phyloP scores from a whole-genome alignment of 2,888 invertebrate species.

The Morpho achilles region DNA sequence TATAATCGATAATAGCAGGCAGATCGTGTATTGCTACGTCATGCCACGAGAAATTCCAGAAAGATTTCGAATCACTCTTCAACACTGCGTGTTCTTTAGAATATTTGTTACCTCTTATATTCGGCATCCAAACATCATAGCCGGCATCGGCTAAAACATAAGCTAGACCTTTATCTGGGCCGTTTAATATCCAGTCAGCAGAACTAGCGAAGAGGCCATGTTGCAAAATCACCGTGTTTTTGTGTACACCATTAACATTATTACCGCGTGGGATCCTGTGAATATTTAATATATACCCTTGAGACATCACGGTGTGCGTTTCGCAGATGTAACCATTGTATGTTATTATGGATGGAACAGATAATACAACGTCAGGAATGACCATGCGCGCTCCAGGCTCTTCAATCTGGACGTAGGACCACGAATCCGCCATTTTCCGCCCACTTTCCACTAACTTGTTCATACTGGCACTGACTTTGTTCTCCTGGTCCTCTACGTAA shows the following conservation, averaged over 20 bases:
- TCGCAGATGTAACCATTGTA: constrained; percentile 84
- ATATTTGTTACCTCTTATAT: constrained; percentile 89
- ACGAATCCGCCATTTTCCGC: constrained; percentile 42
- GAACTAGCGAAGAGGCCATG: constrained; percentile 90
- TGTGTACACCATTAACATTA: constrained; percentile 39
- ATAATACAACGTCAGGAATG: constrained; percentile 52
- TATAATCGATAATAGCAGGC: constrained; percentile 89
- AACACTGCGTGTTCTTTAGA: constrained; percentile 81
- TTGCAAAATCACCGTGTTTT: constrained; percentile 81
- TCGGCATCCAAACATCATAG: constrained; percentile 91
- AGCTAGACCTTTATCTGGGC: constrained; percentile 81
- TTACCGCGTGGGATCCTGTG: constrained; percentile 85
- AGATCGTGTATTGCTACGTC: constrained; percentile 93
- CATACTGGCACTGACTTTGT: constrained; percentile 44
- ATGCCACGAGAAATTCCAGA: constrained; percentile 90
- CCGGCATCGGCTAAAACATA: constrained; percentile 84
- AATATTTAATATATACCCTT: constrained; percentile 89
- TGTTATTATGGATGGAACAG: constrained; percentile 57
- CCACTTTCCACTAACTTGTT: constrained; percentile 49
- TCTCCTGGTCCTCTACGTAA: constrained; percentile 51
- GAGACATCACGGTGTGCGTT: constrained; percentile 85
- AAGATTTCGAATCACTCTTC: constrained; percentile 77
- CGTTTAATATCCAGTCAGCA: constrained; percentile 87
- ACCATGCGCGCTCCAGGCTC: constrained; percentile 38
- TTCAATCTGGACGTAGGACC: constrained; percentile 42